Evolutionary conservation across 2,797 vertebrate species (phyloP).

Genomic region (Chromis chromis): DNA sequence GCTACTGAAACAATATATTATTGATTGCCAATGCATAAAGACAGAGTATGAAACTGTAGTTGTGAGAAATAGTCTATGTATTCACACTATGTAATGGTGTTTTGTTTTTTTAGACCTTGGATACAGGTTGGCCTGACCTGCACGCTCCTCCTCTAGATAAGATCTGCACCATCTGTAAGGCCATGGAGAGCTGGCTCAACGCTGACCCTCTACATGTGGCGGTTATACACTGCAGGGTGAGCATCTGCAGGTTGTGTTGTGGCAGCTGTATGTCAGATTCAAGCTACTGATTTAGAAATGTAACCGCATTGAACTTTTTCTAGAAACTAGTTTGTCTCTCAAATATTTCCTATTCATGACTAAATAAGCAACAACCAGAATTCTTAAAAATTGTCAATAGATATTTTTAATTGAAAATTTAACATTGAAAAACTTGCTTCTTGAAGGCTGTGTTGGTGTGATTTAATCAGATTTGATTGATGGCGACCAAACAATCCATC

Average conservation of each 20-base stretch:
- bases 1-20: conserved; percentile 2
- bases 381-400: not conserved
- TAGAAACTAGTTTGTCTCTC: not conserved
- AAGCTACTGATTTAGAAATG: not conserved
- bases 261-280: not conserved
- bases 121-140: conserved; percentile 96
- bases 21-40: conserved; percentile 9
- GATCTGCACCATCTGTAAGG: conserved; percentile 96
- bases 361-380: conserved; percentile 1
- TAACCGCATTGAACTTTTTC: not conserved
- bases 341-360: not conserved
- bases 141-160: conserved; percentile 95
- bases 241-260: conserved; percentile 35
- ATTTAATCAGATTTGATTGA: conserved; percentile 16
- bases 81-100: conserved; percentile 39
- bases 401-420: not conserved
- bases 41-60: not conserved
- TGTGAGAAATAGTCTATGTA: not conserved
- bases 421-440: not conserved
- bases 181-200: conserved; percentile 95
- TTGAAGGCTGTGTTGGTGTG: not conserved
- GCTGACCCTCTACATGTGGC: conserved; percentile 91
- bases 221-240: conserved; percentile 96
- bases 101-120: conserved; percentile 90
- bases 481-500: not conserved